Conservation (phyloP, 2,113 vertebrate species). For the Halichoerus grypus region DNA sequence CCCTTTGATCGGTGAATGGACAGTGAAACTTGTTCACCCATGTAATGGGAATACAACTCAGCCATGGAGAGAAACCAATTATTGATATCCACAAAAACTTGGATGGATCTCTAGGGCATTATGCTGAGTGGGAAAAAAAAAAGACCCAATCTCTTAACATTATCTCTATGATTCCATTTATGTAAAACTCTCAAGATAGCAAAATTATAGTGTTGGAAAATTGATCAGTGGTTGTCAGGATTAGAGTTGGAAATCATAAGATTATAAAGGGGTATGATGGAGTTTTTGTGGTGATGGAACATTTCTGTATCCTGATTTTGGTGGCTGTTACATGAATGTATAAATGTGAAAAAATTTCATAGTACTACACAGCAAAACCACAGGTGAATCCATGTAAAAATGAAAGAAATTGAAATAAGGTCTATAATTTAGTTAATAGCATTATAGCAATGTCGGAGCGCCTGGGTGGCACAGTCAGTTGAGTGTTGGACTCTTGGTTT, state of each 20-base stretch:
- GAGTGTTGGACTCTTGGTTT: background rate
- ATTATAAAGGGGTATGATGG: background rate
- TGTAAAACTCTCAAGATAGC: background rate
- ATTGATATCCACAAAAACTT: background rate
- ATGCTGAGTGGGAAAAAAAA: background rate
- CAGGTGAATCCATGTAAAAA: slow-evolving; percentile 18
- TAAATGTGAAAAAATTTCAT: background rate
- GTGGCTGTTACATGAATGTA: background rate
- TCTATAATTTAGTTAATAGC: background rate
- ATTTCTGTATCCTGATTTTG: slow-evolving; percentile 1
- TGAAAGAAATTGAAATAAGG: background rate
- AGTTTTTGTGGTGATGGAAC: background rate
- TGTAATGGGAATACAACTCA: slow-evolving; percentile 31
- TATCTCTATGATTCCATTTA: background rate
- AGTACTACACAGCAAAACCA: background rate
- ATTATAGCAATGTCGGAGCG: background rate
- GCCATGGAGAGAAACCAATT: slow-evolving; percentile 33
- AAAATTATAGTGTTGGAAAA: background rate
- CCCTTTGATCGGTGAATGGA: background rate
- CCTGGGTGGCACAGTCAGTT: background rate
- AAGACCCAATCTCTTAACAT: background rate
- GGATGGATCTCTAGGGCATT: slow-evolving; percentile 15
- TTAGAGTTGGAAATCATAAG: background rate
- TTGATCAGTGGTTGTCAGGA: background rate
- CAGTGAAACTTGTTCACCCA: slow-evolving; percentile 29